phyloP scores from a whole-genome alignment of 2,888 invertebrate genomes.

The Nomada lathburiana region DNA sequence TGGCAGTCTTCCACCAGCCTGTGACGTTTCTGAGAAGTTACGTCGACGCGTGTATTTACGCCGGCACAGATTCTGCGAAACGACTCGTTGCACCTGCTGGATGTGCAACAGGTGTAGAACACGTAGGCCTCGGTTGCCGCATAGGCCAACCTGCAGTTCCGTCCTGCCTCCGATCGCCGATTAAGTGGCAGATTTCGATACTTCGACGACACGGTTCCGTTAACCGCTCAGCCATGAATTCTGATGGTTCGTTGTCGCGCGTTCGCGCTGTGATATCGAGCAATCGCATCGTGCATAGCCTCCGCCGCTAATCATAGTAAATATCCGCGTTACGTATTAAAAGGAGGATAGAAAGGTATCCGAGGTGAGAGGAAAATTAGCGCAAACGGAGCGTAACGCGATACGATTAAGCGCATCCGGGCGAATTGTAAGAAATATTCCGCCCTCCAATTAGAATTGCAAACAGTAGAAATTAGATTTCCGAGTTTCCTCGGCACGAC shows the following conservation, averaged over 20 bases:
- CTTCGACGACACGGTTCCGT: conserved; percentile 37
- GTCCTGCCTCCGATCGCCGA: conserved; percentile 54
- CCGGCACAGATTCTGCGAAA: conserved; percentile 33
- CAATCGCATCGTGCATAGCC: background rate
- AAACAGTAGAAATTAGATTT: background rate
- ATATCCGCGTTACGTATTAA: too few species aligned
- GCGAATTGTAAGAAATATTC: too few species aligned
- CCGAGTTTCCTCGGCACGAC: background rate
- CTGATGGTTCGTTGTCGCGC: background rate
- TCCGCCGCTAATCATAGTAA: background rate
- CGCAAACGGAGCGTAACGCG: too few species aligned
- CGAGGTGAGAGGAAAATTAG: too few species aligned
- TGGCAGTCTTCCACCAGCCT: background rate
- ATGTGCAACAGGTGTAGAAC: conserved; percentile 68
- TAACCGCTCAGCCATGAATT: conserved; percentile 24
- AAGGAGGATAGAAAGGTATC: background rate
- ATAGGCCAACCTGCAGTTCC: conserved; percentile 52
- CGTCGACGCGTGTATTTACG: background rate
- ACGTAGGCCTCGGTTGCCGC: conserved; percentile 48
- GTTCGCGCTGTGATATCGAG: background rate
- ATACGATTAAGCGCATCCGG: too few species aligned
- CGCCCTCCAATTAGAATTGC: background rate
- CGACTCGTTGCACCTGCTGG: conserved; percentile 36
- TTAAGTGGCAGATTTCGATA: conserved; percentile 59
- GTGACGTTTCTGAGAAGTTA: conserved; percentile 7